Base-by-base conservation (phyloP, 2,113 vertebrate genomes). In the Callorhinus ursinus region DNA sequence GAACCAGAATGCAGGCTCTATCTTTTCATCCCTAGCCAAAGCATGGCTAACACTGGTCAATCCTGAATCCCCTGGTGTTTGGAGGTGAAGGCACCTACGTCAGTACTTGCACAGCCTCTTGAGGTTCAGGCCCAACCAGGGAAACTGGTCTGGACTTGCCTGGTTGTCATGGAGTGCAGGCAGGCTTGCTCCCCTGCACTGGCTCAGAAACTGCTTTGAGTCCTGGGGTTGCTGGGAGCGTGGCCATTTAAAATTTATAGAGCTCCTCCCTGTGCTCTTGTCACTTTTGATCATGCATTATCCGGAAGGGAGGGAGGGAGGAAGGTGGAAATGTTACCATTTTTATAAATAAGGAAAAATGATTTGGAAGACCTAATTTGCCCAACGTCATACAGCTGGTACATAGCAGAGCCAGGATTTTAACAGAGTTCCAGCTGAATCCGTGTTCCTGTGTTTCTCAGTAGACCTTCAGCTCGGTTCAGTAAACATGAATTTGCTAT, bases 111-210 rank as follows among this genome's bases (percentile, higher is more conserved):
- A 33, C n/a, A 79, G 63, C 33, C 76, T 88, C 61, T 28, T 42
- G 49, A 74, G 28, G 61, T 89, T 88, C 42, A 0, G 15, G 65
- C n/a, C 7, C 16, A 83, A 89, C 86, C 65, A 31, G 79, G 28
- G 88, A 86, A 85, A 79, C 95, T 86, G 96, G 96, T 86, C 67
- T 74, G 24, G 33, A 67, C 71, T 88, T 84, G 69, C n/a, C 87
- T 67, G 33, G 46, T 74, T 88, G 42, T 63, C 61, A 4, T 0
- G 5, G 59, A 33, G 46, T 7, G 2, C 2, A 16, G 82, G 80
- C 71, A 46, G 80, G 63, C 53, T 53, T 89, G 36, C 39, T 88
- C 9, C 12, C 26, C 9, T 65, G 71, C 13, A 1, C 26, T 0
- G 5, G 31, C 26, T 88, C 49, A 46, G 67, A 42, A 59, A 22